phyloP scores from a whole-genome alignment of 2,888 invertebrate genomes.

The Resseliella maxima region DNA sequence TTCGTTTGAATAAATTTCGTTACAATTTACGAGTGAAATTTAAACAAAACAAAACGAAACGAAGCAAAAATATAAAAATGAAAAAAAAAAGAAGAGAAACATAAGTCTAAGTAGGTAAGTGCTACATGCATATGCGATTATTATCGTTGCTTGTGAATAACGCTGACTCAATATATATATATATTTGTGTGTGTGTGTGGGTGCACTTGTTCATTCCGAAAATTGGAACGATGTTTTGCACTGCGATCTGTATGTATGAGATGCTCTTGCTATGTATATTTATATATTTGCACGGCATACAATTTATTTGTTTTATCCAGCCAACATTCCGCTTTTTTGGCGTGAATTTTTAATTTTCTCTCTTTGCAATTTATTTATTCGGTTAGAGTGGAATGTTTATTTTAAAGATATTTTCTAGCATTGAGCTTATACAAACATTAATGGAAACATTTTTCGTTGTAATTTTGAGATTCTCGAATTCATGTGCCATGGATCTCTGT shows the following conservation, averaged over 20 bases:
- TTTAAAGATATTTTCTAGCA: slow-evolving; percentile 32
- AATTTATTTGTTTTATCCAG: slow-evolving; percentile 50
- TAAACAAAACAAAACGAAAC: too few species aligned
- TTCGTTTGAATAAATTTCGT: slow-evolving; percentile 39
- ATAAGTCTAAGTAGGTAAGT: slow-evolving; percentile 51
- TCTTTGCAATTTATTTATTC: slow-evolving; percentile 33
- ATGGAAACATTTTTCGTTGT: neutral
- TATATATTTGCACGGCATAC: slow-evolving; percentile 13
- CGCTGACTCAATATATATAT: neutral
- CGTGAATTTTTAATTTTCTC: slow-evolving; percentile 45
- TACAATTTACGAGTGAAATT: slow-evolving; percentile 37
- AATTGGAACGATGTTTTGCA: neutral
- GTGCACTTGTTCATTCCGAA: neutral
- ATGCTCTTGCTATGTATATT: neutral
- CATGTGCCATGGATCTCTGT: too few species aligned
- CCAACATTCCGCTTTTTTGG: slow-evolving; percentile 32
- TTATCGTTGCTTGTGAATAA: slow-evolving; percentile 41
- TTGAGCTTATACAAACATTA: slow-evolving; percentile 37
- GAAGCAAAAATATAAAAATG: too few species aligned
- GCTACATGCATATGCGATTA: slow-evolving; percentile 51
- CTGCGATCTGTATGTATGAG: neutral
- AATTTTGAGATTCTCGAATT: neutral
- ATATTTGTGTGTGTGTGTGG: neutral
- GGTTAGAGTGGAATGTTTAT: slow-evolving; percentile 23
- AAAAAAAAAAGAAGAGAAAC: too few species aligned